Evolutionary conservation across 2,888 invertebrate genomes (phyloP).

Genomic region (Anthoptus insignis): DNA sequence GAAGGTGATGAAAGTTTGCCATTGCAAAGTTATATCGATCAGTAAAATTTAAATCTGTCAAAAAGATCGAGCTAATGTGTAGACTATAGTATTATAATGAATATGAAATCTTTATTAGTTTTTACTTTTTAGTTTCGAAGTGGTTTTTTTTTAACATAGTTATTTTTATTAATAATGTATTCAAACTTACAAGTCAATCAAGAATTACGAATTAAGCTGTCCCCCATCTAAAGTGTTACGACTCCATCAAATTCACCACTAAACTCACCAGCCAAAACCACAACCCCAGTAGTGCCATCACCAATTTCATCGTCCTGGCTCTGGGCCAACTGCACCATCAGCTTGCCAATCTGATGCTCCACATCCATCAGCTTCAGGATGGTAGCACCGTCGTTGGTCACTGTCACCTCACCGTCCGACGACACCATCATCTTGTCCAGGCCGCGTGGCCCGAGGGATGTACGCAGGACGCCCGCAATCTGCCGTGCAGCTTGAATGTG

Average conservation of each 20-base stretch:
- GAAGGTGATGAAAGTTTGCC: too few species aligned
- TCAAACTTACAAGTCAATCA: too few species aligned
- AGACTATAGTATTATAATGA: too few species aligned
- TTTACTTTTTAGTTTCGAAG: too few species aligned
- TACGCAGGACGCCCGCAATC: slow-evolving; percentile 95
- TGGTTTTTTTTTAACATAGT: too few species aligned
- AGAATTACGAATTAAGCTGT: too few species aligned
- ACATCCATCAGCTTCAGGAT: slow-evolving; percentile 99
- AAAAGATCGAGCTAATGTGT: too few species aligned
- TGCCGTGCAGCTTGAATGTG: slow-evolving; percentile 99
- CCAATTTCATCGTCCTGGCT: slow-evolving; percentile 99
- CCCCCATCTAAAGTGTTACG: not conserved
- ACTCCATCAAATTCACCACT: slow-evolving; percentile 46
- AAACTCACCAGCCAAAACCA: slow-evolving; percentile 91
- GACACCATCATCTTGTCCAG: slow-evolving; percentile 99
- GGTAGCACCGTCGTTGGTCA: slow-evolving; percentile 99
- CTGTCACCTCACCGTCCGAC: slow-evolving; percentile 98
- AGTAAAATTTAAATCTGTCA: too few species aligned
- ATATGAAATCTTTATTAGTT: too few species aligned
- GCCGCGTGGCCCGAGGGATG: slow-evolving; percentile 98
- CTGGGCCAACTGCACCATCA: slow-evolving; percentile 99
- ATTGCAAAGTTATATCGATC: too few species aligned
- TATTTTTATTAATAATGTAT: too few species aligned
- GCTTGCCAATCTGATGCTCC: slow-evolving; percentile 98
- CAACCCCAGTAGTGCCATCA: slow-evolving; percentile 99